phyloP scores from a whole-genome alignment of 2,113 vertebrate species.

The Phrynocephalus versicolor region DNA sequence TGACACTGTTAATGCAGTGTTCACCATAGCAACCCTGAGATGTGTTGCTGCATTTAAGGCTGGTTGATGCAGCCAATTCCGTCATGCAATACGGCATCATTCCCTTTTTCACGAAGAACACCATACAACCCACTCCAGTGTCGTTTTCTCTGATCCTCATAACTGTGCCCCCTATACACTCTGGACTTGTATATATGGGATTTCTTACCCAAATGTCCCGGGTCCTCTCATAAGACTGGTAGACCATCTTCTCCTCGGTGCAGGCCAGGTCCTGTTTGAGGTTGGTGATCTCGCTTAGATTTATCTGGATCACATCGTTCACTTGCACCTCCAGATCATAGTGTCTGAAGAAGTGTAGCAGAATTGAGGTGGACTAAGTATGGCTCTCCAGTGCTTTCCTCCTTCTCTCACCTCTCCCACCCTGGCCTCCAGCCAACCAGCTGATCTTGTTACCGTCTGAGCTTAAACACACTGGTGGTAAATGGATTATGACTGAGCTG shows the following conservation, averaged over 20 bases:
- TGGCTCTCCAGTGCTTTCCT: background rate
- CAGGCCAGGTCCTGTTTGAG: constrained; percentile 51
- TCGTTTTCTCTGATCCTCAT: background rate
- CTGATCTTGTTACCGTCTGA: background rate
- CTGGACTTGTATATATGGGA: background rate
- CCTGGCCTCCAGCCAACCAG: background rate
- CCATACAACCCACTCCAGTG: background rate
- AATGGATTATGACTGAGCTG: constrained; percentile 15
- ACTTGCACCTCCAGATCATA: constrained; percentile 36
- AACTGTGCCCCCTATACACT: background rate
- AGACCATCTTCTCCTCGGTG: constrained; percentile 54
- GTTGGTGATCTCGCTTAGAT: constrained; percentile 40
- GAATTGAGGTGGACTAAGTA: background rate
- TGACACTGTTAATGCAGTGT: background rate
- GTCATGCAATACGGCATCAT: background rate
- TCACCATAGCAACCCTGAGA: background rate
- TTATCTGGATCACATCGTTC: constrained; percentile 38
- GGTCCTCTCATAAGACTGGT: constrained; percentile 55
- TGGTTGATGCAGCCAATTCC: background rate
- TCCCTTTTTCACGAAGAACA: background rate
- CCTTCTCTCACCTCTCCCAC: background rate
- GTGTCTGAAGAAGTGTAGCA: background rate
- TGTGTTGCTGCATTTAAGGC: background rate
- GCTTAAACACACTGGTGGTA: background rate
- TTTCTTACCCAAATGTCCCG: constrained; percentile 60